A percentile compares a stretch with the other conserved stretches of the same genome.
Evolutionary conservation across 2,113 vertebrate species (phyloP).

Genomic region (Calypte anna): DNA sequence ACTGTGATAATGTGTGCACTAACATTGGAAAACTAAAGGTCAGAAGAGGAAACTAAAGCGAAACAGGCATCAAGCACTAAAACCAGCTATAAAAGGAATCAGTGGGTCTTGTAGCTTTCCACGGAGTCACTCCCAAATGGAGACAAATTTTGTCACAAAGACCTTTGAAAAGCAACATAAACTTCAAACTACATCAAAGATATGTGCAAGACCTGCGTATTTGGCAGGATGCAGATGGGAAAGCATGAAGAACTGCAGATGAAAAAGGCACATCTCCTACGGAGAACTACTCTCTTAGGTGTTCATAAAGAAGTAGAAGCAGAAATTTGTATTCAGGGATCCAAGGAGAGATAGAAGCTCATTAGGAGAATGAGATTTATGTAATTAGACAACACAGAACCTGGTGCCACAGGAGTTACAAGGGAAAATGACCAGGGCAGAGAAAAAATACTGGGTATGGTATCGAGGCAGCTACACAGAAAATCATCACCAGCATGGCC

Average conservation of each 20-base stretch:
- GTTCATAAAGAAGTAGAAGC: rapidly evolving
- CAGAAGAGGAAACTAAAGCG: not conserved
- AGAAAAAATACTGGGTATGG: not conserved
- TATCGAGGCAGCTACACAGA: not conserved
- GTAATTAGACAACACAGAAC: too few species aligned
- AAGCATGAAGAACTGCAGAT: not conserved
- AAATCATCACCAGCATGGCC: rapidly evolving
- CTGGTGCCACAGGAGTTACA: not conserved
- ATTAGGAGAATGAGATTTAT: not conserved
- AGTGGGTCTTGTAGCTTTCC: not conserved
- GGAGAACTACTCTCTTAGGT: not conserved
- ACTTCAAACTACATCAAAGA: not conserved
- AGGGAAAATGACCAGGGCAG: not conserved
- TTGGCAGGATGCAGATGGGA: not conserved
- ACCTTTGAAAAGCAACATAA: not conserved
- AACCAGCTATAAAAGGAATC: not conserved
- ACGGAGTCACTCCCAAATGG: rapidly evolving
- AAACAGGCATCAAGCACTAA: not conserved
- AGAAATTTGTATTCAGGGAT: not conserved
- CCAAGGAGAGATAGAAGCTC: not conserved
- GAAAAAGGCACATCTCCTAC: not conserved
- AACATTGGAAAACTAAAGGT: not conserved
- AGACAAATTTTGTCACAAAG: not conserved
- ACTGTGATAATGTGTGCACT: not conserved
- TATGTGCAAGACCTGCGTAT: rapidly evolving